These are phyloP conservation scores for Grus americana DNA, from an alignment of 2,113 vertebrate species.

Conservation along the genomic window DNA sequence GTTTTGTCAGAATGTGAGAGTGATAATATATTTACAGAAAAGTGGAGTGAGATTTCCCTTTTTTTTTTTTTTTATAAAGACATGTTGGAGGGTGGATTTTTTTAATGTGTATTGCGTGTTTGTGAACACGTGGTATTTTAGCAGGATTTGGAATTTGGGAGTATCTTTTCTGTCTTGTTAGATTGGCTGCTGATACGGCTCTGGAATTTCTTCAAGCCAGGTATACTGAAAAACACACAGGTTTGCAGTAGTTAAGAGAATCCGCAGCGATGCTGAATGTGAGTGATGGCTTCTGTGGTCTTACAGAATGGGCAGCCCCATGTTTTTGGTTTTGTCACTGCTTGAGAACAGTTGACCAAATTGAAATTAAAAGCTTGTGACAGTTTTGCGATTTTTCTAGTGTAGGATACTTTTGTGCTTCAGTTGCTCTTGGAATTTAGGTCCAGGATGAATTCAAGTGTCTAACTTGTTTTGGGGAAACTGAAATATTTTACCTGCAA, in stretches of 20 bases:
- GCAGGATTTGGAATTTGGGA: background rate
- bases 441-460: background rate
- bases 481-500: background rate
- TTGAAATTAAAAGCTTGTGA: background rate
- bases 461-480: background rate
- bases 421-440: background rate
- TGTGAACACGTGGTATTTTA: background rate
- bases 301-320: background rate
- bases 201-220: background rate
- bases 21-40: background rate
- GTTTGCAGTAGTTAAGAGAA: background rate
- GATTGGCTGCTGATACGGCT: background rate
- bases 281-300: background rate
- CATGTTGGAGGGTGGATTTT: background rate
- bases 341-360: background rate
- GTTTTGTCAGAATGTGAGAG: background rate
- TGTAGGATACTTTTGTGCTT: background rate
- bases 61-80: background rate
- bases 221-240: background rate
- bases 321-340: background rate
- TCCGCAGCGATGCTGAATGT: background rate
- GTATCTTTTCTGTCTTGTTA: background rate
- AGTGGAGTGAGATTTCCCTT: background rate
- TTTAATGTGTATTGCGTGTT: accelerated
- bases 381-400: background rate